Base-by-base conservation (phyloP, 2,113 vertebrate genomes). In the Lipophrys pholis region DNA sequence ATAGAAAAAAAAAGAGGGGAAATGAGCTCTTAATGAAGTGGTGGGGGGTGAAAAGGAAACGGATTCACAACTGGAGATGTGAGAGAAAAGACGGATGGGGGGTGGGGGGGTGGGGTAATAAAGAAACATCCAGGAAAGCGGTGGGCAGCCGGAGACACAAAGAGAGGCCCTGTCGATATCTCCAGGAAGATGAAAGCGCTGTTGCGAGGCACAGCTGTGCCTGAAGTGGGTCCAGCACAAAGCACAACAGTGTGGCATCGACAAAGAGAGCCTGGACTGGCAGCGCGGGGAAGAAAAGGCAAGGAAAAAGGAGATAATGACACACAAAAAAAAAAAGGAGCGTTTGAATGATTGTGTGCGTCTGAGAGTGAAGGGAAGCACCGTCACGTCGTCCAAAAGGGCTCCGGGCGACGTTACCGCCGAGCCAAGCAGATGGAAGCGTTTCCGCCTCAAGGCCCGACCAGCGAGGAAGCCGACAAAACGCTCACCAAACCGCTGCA, bases 161-260 rank as follows among this genome's bases (percentile, higher is more conserved):
- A 66, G 55, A 84, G 61, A 82, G 56, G 65, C 73, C 59, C 68
- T 69, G 80, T 83, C 71, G n/a, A 90, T 84, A 82, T 75, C 65
- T 69, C 50, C 36, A 74, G 81, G 85, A 81, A 70, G 78, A 65
- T 51, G 65, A 30, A 55, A 78, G 71, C 65, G 41, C 76, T 80
- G 67, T 55, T 60, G 65, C 67, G 69, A 80, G 85, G 76, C 73
- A 68, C 53, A 72, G 72, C 69, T 80, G 80, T 36, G 73, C 63
- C 55, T 83, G 75, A 74, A 84, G 81, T 72, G 66, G 77, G 66
- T 53, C 39, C 46, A 57, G 43, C 52, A 67, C 76, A 76, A 58
- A 80, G 78, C 64, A 83, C 38, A 66, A 79, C 69, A 69, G 74
- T 63, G 86, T 63, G 56, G 74, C 78, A 76, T 65, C 72, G 70